These are phyloP conservation scores for Nymphalis c-album DNA, from an alignment of 2,888 invertebrate species.

Conservation along the genomic window DNA sequence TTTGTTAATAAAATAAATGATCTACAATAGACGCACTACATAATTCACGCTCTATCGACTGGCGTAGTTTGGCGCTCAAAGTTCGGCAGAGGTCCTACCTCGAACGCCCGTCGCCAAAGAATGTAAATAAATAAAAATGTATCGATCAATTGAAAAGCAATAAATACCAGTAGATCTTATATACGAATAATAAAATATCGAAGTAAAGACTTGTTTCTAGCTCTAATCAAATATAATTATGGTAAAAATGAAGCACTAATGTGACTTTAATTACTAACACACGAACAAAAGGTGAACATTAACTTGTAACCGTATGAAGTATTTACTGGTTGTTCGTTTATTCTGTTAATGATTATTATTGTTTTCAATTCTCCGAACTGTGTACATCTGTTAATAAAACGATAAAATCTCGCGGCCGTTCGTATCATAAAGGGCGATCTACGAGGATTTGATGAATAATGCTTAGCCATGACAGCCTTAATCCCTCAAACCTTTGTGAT, in stretches of 20 bases:
- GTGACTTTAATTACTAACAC: background rate
- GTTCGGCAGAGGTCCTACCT: too few species aligned
- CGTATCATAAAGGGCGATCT: constrained; percentile 10
- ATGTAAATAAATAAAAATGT: too few species aligned
- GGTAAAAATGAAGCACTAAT: background rate
- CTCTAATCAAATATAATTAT: background rate
- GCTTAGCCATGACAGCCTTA: constrained; percentile 27
- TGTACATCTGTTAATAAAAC: constrained; percentile 3
- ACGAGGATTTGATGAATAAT: constrained; percentile 31
- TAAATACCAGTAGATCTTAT: too few species aligned
- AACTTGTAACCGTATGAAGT: background rate
- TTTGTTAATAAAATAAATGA: too few species aligned
- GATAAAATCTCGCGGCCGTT: constrained; percentile 20
- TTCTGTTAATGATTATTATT: background rate
- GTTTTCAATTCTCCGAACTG: constrained; percentile 10
- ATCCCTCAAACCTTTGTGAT: constrained; percentile 30
- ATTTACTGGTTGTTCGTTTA: background rate
- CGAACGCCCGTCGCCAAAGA: too few species aligned
- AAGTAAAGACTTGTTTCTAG: too few species aligned
- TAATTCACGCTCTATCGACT: too few species aligned
- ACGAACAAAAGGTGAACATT: background rate
- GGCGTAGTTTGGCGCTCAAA: too few species aligned
- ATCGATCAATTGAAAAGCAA: too few species aligned
- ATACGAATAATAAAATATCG: too few species aligned
- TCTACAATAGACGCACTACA: too few species aligned